A percentile compares a stretch with the other conserved stretches of the same genome.
phyloP scores from a whole-genome alignment of 2,113 vertebrate species.

The Pangasianodon gigas region DNA sequence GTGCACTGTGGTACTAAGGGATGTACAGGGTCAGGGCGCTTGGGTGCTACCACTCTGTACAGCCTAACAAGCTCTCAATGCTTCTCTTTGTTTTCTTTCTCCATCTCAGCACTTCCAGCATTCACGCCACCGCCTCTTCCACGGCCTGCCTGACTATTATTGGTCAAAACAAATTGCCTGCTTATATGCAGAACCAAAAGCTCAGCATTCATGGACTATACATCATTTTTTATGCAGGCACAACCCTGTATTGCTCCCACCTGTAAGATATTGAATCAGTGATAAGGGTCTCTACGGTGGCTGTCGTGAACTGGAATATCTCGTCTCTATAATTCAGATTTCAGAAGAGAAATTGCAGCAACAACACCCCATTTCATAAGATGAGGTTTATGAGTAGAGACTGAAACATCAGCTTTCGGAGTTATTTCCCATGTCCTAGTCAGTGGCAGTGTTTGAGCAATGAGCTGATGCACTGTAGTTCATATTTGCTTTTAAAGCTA shows the following conservation, averaged over 20 bases:
- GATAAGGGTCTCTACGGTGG: constrained; percentile 22
- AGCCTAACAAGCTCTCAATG: constrained; percentile 45
- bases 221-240: constrained; percentile 17
- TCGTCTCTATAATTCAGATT: constrained; percentile 13
- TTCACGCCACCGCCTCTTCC: constrained; percentile 23
- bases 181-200: constrained; percentile 18
- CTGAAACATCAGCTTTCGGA: constrained; percentile 14
- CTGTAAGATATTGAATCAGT: constrained; percentile 40
- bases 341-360: constrained; percentile 28
- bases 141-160: constrained; percentile 15
- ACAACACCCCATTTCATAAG: constrained; percentile 18
- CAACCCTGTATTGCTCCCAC: constrained; percentile 1
- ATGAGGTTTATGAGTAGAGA: constrained; percentile 31
- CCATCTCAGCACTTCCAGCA: constrained; percentile 36
- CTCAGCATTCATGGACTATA: constrained; percentile 2
- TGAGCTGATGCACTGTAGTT: background rate
- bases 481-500: constrained; percentile 30
- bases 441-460: background rate
- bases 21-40: constrained; percentile 28
- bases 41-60: constrained; percentile 28
- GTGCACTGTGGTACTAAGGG: constrained; percentile 26
- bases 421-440: constrained; percentile 14
- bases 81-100: constrained; percentile 41
- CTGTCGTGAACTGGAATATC: constrained; percentile 32
- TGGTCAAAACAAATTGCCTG: constrained; percentile 32